These are phyloP conservation scores for Scolopax mira DNA, from an alignment of 2,113 vertebrate genomes.

Conservation along the genomic window DNA sequence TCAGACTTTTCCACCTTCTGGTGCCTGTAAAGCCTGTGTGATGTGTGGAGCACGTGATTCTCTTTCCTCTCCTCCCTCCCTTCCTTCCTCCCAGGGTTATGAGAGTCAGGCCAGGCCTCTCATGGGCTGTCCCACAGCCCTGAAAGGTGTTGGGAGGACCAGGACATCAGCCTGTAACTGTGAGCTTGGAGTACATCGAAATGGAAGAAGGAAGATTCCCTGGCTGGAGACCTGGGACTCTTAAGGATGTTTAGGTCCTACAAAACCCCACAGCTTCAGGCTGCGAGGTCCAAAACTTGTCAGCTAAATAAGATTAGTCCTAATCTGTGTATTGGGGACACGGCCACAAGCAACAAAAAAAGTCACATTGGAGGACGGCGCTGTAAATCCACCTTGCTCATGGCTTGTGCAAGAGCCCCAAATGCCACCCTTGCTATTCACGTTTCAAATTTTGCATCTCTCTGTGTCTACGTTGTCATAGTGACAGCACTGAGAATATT, in stretches of 20 bases:
- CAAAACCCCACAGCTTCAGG: not conserved
- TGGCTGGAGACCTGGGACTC: not conserved
- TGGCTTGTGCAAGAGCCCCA: not conserved
- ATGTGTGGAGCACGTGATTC: not conserved
- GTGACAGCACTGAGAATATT: not conserved
- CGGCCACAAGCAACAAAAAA: not conserved
- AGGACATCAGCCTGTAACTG: not conserved
- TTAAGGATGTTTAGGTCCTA: not conserved
- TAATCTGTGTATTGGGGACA: not conserved
- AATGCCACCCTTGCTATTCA: not conserved
- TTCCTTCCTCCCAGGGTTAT: conserved; percentile 17
- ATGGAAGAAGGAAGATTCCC: not conserved
- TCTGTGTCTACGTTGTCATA: not conserved
- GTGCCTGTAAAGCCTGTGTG: not conserved
- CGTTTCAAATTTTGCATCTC: not conserved
- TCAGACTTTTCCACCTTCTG: not conserved
- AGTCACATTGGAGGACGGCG: not conserved
- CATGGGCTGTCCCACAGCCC: accelerated
- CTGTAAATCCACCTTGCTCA: not conserved
- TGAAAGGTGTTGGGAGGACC: not conserved
- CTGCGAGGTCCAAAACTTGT: not conserved
- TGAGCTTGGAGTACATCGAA: not conserved
- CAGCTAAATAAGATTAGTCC: not conserved
- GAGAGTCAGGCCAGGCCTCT: not conserved
- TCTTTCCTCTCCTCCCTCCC: conserved; percentile 35